These are phyloP conservation scores for Synanthedon formicaeformis DNA, from an alignment of 2,888 invertebrate genomes.

Conservation along the genomic window DNA sequence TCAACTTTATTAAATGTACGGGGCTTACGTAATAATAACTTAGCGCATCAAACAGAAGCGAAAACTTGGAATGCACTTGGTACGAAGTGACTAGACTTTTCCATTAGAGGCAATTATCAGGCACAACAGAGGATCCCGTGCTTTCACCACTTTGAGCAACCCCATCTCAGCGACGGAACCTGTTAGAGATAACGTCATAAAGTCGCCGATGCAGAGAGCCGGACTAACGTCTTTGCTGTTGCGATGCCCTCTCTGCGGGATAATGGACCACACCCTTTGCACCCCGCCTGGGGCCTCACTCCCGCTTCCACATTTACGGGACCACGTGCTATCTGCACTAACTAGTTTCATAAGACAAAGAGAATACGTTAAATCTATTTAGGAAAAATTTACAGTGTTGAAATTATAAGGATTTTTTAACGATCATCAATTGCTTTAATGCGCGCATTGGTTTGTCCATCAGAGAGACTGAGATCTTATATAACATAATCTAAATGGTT, in stretches of 20 bases:
- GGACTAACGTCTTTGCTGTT: conserved; percentile 65
- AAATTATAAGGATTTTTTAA: too few species aligned
- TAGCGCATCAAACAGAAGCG: conserved; percentile 46
- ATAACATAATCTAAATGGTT: too few species aligned
- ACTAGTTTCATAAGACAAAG: too few species aligned
- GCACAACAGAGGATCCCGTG: conserved; percentile 58
- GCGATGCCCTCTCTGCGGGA: conserved; percentile 53
- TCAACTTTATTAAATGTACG: not conserved
- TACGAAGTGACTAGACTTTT: conserved; percentile 65
- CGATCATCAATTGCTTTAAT: too few species aligned
- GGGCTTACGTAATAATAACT: not conserved
- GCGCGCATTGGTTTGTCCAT: too few species aligned
- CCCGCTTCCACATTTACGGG: conserved; percentile 6
- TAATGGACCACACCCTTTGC: conserved; percentile 47
- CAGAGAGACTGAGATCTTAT: too few species aligned
- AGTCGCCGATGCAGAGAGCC: conserved; percentile 62
- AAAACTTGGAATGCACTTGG: conserved; percentile 67
- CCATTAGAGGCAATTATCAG: conserved; percentile 69
- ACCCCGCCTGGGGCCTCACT: conserved; percentile 11
- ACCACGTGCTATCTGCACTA: not conserved
- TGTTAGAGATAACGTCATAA: conserved; percentile 70
- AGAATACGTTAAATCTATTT: too few species aligned
- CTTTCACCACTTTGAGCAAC: conserved; percentile 36
- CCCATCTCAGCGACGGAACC: conserved; percentile 49
- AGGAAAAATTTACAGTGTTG: too few species aligned